Evolutionary conservation across 30 jellyfish, hydroid and myxozoan species (phyloP).

Genomic region (Aurelia sp.): DNA sequence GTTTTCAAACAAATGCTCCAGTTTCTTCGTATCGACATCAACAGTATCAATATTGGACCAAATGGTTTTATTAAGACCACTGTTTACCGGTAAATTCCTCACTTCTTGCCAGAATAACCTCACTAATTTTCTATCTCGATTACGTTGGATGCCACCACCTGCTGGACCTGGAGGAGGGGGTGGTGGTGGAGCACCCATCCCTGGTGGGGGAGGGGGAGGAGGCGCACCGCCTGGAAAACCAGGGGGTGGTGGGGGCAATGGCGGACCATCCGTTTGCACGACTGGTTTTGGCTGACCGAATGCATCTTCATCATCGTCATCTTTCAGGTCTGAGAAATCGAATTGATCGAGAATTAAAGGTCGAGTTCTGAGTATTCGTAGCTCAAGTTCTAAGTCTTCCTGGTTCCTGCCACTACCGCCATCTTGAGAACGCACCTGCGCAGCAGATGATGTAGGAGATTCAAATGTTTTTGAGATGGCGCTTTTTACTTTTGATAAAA

Average conservation of each 20-base stretch:
- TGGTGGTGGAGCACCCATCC: slow-evolving; percentile 63
- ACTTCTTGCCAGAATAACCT: slow-evolving; percentile 99
- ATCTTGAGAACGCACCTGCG: slow-evolving; percentile 40
- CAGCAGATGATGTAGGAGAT: slow-evolving; percentile 64
- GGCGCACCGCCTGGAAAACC: slow-evolving; percentile 86
- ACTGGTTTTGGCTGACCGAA: slow-evolving; percentile 74
- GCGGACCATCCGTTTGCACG: slow-evolving; percentile 59
- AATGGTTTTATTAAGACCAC: slow-evolving; percentile 77
- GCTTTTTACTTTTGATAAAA: slow-evolving; percentile 81
- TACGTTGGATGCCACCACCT: slow-evolving; percentile 51
- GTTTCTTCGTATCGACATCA: slow-evolving; percentile 96
- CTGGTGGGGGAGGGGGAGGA: slow-evolving; percentile 85
- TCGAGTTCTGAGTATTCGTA: slow-evolving; percentile 85
- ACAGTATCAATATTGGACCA: slow-evolving; percentile 85
- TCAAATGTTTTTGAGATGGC: slow-evolving; percentile 90
- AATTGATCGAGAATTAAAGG: slow-evolving; percentile 82
- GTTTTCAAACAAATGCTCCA: slow-evolving; percentile 96
- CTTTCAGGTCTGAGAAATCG: slow-evolving; percentile 94
- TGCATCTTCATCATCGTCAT: slow-evolving; percentile 93
- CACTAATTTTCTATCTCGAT: slow-evolving; percentile 86
- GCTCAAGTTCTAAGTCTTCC: slow-evolving; percentile 94
- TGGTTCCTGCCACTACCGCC: slow-evolving; percentile 46
- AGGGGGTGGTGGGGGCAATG: slow-evolving; percentile 98
- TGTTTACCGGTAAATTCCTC: slow-evolving; percentile 55
- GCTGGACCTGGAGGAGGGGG: slow-evolving; percentile 80